These are phyloP conservation scores for Rhamnusium bicolor DNA, from an alignment of 2,888 invertebrate genomes.

Conservation along the genomic window DNA sequence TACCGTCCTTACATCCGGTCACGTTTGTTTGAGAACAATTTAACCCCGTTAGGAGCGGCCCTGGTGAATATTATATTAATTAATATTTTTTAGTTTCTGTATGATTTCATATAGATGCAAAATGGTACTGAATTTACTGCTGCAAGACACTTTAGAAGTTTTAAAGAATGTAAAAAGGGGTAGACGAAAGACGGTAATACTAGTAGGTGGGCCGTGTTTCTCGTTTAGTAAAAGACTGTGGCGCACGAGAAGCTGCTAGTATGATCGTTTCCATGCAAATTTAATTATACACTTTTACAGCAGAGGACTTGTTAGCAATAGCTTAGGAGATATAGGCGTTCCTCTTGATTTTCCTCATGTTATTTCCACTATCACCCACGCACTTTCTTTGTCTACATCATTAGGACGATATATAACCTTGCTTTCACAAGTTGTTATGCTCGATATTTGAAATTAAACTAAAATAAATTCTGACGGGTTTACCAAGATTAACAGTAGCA, in stretches of 20 bases:
- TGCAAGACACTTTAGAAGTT: background rate
- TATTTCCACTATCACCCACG: background rate
- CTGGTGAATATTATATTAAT: too few species aligned
- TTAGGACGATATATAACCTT: too few species aligned
- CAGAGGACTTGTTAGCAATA: constrained; percentile 7
- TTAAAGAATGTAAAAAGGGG: constrained; percentile 20
- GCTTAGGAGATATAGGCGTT: constrained; percentile 14
- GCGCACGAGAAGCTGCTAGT: constrained; percentile 9
- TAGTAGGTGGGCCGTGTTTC: constrained; percentile 33
- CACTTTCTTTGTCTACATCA: background rate
- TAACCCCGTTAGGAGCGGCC: too few species aligned
- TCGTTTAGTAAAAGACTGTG: constrained; percentile 38
- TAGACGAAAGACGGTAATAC: constrained; percentile 5
- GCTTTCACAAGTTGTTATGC: too few species aligned
- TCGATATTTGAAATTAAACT: too few species aligned
- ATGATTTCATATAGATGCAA: background rate
- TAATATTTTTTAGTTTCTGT: too few species aligned
- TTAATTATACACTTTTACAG: constrained; percentile 40
- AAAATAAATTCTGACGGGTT: too few species aligned
- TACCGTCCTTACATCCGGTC: too few species aligned
- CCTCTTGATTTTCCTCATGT: background rate
- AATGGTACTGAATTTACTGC: background rate
- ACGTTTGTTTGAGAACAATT: too few species aligned
- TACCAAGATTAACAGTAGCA: too few species aligned
- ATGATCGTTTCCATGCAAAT: constrained; percentile 41